Evolutionary conservation across 2,113 vertebrate species (phyloP).

Genomic region (Pholis gunnellus): DNA sequence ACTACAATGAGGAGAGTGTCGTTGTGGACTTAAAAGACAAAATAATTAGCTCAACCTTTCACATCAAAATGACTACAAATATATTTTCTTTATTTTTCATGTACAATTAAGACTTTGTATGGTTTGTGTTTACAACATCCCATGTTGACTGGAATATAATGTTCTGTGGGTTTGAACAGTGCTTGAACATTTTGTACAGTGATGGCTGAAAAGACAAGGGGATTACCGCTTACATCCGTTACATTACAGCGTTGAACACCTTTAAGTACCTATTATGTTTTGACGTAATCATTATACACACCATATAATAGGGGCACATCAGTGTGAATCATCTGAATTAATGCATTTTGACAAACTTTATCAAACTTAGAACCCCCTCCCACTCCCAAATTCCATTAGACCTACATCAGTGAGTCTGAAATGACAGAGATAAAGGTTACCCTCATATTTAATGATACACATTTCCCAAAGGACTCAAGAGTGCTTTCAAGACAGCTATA

Average conservation of each 20-base stretch:
- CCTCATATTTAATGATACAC: slow-evolving; percentile 66
- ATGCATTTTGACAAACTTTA: slow-evolving; percentile 44
- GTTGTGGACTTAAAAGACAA: no score
- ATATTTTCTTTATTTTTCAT: no score
- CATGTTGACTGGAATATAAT: background rate
- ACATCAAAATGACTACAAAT: no score
- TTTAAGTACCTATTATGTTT: slow-evolving; percentile 15
- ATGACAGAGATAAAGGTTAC: slow-evolving; percentile 71
- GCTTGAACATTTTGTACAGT: background rate
- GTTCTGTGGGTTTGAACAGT: background rate
- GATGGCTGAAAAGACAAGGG: background rate
- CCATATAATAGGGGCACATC: background rate
- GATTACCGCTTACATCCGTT: background rate
- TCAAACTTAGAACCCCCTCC: slow-evolving; percentile 31
- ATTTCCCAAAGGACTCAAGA: slow-evolving; percentile 63
- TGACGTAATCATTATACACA: slow-evolving; percentile 20
- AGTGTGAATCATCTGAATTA: slow-evolving; percentile 13
- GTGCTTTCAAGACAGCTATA: slow-evolving; percentile 27
- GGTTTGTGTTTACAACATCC: no score
- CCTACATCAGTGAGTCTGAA: slow-evolving; percentile 57
- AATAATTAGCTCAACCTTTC: no score
- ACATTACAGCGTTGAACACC: background rate
- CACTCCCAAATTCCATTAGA: slow-evolving; percentile 61
- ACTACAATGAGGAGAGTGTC: no score
- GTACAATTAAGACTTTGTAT: no score